A percentile compares a stretch with the other conserved stretches of the same genome.
Evolutionary conservation across 2,797 vertebrate species (phyloP).

Genomic region (Argentina silus): DNA sequence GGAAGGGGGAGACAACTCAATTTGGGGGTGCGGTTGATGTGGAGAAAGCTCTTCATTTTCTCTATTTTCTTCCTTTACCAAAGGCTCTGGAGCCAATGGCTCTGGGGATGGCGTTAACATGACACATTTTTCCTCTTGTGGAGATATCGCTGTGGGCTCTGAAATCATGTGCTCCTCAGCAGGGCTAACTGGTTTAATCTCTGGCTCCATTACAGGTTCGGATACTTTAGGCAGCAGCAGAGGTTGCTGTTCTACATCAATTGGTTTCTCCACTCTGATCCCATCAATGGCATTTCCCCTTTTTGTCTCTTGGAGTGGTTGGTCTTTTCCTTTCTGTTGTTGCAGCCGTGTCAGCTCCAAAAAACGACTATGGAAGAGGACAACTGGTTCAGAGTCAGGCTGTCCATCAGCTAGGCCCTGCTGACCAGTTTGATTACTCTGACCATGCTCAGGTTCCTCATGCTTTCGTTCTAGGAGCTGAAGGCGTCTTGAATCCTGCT

Average conservation of each 20-base stretch:
- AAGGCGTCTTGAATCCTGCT: conserved; percentile 93
- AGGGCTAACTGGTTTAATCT: conserved; percentile 79
- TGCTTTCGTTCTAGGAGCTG: conserved; percentile 94
- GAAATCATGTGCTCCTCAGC: conserved; percentile 53
- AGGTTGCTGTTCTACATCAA: conserved; percentile 73
- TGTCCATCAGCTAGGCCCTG: conserved; percentile 82
- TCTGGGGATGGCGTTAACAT: conserved; percentile 39
- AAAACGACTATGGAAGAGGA: conserved; percentile 95
- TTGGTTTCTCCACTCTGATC: conserved; percentile 72
- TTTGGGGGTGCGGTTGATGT: conserved; percentile 40
- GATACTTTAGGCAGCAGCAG: conserved; percentile 68
- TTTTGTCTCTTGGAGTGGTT: conserved; percentile 83
- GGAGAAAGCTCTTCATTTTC: conserved; percentile 42
- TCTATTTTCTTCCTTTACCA: conserved; percentile 59
- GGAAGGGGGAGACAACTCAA: conserved; percentile 54
- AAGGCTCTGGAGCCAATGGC: conserved; percentile 15
- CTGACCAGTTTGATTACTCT: conserved; percentile 80
- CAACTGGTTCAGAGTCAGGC: conserved; percentile 86
- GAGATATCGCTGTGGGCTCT: conserved; percentile 60
- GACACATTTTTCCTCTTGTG: conserved; percentile 59
- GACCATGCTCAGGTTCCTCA: conserved; percentile 86
- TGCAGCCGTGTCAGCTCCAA: conserved; percentile 88
- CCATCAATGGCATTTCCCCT: conserved; percentile 50
- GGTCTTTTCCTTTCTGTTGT: conserved; percentile 92
- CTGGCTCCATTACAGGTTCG: conserved; percentile 71